A percentile compares a stretch with the other conserved stretches of the same genome.
These are phyloP conservation scores for Brachyopa scutellaris DNA, from an alignment of 2,888 invertebrate genomes.

Conservation along the genomic window DNA sequence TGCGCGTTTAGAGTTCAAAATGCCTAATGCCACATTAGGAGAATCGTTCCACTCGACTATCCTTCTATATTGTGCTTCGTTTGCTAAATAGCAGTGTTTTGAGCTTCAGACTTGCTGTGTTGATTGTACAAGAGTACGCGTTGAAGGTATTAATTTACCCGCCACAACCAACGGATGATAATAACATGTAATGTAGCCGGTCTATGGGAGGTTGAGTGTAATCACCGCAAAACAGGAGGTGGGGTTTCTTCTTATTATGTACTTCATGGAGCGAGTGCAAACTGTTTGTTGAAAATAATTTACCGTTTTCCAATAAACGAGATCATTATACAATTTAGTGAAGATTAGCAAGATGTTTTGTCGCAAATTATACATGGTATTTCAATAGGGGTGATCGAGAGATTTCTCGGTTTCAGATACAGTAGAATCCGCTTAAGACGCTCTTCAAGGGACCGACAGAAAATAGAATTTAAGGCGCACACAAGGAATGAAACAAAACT, in stretches of 20 bases:
- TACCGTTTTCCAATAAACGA: background rate
- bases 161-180: slow-evolving; percentile 18
- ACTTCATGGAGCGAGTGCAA: slow-evolving; percentile 8
- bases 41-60: slow-evolving; percentile 36
- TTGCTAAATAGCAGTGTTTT: slow-evolving; percentile 37
- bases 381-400: too few relatives aligned
- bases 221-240: slow-evolving; percentile 1
- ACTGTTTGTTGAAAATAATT: slow-evolving; percentile 1
- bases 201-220: background rate
- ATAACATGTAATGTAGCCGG: slow-evolving; percentile 16
- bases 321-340: background rate
- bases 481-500: too few relatives aligned
- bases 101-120: slow-evolving; percentile 16
- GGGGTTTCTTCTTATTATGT: background rate
- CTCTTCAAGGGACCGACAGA: too few relatives aligned
- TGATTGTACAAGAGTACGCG: slow-evolving; percentile 36
- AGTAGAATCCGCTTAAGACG: too few relatives aligned
- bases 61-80: background rate
- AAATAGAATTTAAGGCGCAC: too few relatives aligned
- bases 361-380: too few relatives aligned
- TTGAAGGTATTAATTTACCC: slow-evolving; percentile 46
- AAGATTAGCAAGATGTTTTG: background rate
- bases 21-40: slow-evolving; percentile 55
- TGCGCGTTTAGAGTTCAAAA: slow-evolving; percentile 62
- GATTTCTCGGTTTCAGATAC: too few relatives aligned